Evolutionary conservation across 30 jellyfish, hydroid and myxozoan species (phyloP).

Genomic region (Turritopsis rubra): DNA sequence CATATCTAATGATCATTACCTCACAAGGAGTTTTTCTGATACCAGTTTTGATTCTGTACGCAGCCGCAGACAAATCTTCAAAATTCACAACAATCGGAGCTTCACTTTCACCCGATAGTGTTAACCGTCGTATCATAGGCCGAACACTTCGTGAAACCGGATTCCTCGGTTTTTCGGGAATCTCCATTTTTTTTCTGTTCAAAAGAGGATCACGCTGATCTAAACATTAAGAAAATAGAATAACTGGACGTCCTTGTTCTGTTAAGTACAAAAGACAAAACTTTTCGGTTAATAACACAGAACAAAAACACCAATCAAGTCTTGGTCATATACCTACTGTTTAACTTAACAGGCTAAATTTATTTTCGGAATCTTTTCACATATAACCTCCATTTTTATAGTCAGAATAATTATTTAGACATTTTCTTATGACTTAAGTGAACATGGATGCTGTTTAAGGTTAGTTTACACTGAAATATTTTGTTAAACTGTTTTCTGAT

Average conservation of each 20-base stretch:
- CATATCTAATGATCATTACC: no score
- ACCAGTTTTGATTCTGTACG: conserved; percentile 84
- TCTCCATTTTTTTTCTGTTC: conserved; percentile 4
- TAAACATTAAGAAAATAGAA: background rate
- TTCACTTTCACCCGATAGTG: conserved; percentile 61
- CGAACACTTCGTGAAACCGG: conserved; percentile 20
- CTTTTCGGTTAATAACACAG: background rate
- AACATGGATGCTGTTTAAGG: no score
- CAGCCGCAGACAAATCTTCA: conserved; percentile 99
- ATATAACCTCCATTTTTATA: no score
- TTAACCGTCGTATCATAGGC: conserved; percentile 21
- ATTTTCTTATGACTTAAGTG: no score
- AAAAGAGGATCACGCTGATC: background rate
- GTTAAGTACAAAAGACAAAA: background rate
- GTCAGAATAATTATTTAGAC: no score
- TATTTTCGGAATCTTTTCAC: no score
- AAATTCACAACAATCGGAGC: conserved; percentile 75
- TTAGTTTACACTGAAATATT: no score
- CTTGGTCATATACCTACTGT: no score
- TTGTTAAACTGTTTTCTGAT: no score
- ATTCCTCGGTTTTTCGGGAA: background rate
- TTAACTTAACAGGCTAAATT: no score
- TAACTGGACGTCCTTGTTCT: background rate
- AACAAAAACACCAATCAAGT: no score
- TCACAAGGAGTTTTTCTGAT: conserved; percentile 83